Base-by-base conservation (phyloP, 2,888 invertebrate genomes). In the Dryomyza anilis region DNA sequence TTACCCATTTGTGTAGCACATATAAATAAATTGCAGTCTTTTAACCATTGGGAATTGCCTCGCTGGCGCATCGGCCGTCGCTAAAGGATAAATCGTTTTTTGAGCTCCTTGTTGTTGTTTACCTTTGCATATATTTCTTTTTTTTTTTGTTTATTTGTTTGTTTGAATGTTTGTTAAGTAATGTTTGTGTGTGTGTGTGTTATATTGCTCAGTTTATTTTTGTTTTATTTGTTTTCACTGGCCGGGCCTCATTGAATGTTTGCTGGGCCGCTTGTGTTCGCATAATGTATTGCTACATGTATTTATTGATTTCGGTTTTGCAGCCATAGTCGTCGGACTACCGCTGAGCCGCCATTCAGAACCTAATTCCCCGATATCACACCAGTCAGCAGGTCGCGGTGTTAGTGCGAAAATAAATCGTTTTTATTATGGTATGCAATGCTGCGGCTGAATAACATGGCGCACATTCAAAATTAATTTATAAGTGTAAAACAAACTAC, bases 21-120 rank as follows among this genome's bases (percentile, higher is more conserved):
- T 61, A 39, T 50, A 52, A 52, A 52, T 52, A 43, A 61, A 61
- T 61, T 61, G 36, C 43, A 39, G 52, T 39, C 39, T 43, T 27
- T 61, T 33, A 48, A 29, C 52, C 39, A 12, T 29, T 36, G 52
- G 61, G 27, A 61, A 39, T 39, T 52, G 36, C 36, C 27, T 12
- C 45, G 43, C 14, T 29, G 14, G 19, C 33, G 30, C 33, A 2
- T 16, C 16, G 30, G 19, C 55, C 29, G 58, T 27, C 36, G 27
- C 39, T 39, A 52, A 27, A 52, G 39, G 25, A 61, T 61, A 52
- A 61, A 61, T 61, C 61, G 61, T 52, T 61, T 52, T 60, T 61
- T 50, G 25, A 61, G 52, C 61, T 52, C 39, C 36, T 50, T 60
- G n/a, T n/a, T n/a, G n/a, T n/a, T n/a, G 60, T 50, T 60, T 60